A percentile compares a stretch with the other conserved stretches of the same genome.
Evolutionary conservation across 2,888 invertebrate genomes (phyloP).

Genomic region (Drosophila aldrichi): DNA sequence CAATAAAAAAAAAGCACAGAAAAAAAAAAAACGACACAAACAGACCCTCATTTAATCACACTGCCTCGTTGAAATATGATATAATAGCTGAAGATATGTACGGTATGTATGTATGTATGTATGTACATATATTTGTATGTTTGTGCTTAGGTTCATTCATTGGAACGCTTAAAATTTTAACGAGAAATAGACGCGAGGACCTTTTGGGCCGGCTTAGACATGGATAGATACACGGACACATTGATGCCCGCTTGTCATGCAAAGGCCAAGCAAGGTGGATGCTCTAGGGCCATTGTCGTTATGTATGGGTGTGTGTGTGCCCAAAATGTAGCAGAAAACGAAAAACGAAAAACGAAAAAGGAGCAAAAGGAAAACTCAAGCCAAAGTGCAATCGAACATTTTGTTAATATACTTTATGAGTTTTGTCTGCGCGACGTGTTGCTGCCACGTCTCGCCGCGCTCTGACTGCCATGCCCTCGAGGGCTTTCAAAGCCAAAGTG

Average conservation of each 20-base stretch:
- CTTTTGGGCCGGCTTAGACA: constrained; percentile 42
- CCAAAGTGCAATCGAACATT: constrained; percentile 78
- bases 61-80: constrained; percentile 39
- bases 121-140: neutral
- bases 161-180: constrained; percentile 59
- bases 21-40: neutral
- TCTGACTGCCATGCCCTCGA: constrained; percentile 12
- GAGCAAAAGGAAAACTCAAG: constrained; percentile 44
- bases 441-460: constrained; percentile 21
- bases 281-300: constrained; percentile 15
- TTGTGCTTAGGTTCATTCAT: constrained; percentile 5
- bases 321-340: constrained; percentile 5
- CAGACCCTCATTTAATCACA: constrained; percentile 6
- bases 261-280: constrained; percentile 20
- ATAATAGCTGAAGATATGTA: constrained; percentile 28
- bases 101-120: neutral
- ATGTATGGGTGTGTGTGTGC: constrained; percentile 3
- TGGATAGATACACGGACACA: constrained; percentile 33
- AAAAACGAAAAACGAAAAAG: constrained; percentile 12
- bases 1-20: neutral
- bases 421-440: constrained; percentile 70
- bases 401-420: constrained; percentile 77
- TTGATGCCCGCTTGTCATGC: constrained; percentile 65
- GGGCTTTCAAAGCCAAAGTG: constrained; percentile 52
- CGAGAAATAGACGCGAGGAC: constrained; percentile 43